These are phyloP conservation scores for Thymelicus sylvestris DNA, from an alignment of 2,888 invertebrate genomes.

Conservation along the genomic window DNA sequence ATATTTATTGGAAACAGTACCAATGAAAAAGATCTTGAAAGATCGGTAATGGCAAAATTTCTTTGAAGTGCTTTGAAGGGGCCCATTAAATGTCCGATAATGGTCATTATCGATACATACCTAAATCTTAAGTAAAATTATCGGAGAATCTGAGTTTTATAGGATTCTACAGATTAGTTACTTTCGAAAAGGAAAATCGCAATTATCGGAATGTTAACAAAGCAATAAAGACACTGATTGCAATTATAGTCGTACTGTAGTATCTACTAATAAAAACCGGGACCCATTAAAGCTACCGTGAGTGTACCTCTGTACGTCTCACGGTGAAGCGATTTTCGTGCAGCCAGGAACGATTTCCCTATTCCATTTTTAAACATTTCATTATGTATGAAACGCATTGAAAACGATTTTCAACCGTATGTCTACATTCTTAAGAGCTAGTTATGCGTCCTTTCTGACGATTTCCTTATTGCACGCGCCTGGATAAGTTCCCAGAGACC, in stretches of 20 bases:
- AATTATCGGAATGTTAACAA: no score
- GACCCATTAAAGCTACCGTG: conserved; percentile 64
- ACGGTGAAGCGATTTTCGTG: conserved; percentile 75
- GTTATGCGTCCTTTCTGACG: conserved; percentile 44
- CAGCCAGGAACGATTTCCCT: conserved; percentile 59
- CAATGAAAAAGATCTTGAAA: no score
- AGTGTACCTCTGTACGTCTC: conserved; percentile 51
- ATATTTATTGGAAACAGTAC: no score
- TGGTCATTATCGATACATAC: no score
- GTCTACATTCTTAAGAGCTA: neutral
- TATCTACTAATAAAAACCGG: conserved; percentile 54
- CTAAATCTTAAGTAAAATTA: no score
- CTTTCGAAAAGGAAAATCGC: no score
- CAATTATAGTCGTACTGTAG: conserved; percentile 43
- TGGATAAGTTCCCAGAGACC: conserved; percentile 72
- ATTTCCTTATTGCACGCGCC: conserved; percentile 74
- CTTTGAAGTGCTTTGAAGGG: no score
- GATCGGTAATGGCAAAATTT: no score
- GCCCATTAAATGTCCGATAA: no score
- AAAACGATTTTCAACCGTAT: conserved; percentile 30
- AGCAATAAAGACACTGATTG: neutral
- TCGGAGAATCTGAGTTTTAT: no score
- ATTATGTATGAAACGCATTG: neutral
- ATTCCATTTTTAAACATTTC: conserved; percentile 53
- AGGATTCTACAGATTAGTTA: no score